Evolutionary conservation across 1,140 invertebrate species (phyloP).

Genomic region (Ceratosolen solmsi): DNA sequence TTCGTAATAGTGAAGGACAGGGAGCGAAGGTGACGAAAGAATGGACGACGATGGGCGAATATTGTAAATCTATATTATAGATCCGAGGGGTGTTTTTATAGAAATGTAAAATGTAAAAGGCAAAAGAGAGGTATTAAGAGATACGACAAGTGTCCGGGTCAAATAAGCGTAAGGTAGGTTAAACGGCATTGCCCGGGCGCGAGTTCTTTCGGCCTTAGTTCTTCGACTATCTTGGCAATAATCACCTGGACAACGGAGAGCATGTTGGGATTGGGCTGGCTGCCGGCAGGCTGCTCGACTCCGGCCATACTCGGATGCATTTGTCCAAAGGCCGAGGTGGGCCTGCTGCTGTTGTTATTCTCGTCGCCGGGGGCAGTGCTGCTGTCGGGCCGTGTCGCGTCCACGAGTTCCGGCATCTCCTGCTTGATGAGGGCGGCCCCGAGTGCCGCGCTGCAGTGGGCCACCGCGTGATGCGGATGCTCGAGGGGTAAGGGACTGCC

Average conservation of each 20-base stretch:
- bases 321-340: conserved; percentile 68
- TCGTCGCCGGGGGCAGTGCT: conserved; percentile 69
- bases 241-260: conserved; percentile 72
- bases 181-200: background rate
- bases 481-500: conserved; percentile 67
- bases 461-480: conserved; percentile 55
- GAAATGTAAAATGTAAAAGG: too few relatives aligned
- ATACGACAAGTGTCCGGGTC: too few relatives aligned
- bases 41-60: too few relatives aligned
- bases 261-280: conserved; percentile 66
- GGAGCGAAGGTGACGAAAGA: too few relatives aligned
- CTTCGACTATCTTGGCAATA: background rate
- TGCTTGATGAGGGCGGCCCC: conserved; percentile 65
- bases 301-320: conserved; percentile 55
- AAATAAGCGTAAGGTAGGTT: too few relatives aligned
- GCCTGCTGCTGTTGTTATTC: conserved; percentile 70
- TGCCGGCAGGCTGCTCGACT: conserved; percentile 47
- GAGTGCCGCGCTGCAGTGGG: conserved; percentile 65
- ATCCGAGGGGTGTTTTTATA: too few relatives aligned
- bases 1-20: too few relatives aligned
- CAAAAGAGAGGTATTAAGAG: too few relatives aligned
- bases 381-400: conserved; percentile 66
- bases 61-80: too few relatives aligned
- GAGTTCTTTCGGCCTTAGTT: background rate
- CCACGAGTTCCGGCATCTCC: conserved; percentile 67